Conservation (phyloP, 2,888 invertebrate genomes). For the Branchinecta sandiegonensis region DNA sequence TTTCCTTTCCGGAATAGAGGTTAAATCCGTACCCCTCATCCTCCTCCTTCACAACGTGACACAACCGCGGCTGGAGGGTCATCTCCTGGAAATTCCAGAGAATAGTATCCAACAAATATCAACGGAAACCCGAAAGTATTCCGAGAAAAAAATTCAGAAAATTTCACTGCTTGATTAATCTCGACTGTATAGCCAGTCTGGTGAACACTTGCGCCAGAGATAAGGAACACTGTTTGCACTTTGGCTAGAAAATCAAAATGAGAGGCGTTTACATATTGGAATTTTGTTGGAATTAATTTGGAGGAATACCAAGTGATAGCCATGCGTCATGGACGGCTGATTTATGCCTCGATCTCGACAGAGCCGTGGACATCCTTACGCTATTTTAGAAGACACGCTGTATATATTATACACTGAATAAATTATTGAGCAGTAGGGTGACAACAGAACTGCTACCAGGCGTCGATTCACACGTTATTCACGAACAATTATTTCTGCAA, state of each 20-base stretch:
- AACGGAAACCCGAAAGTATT: neutral
- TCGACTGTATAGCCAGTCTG: neutral
- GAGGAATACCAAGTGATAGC: too few relatives aligned
- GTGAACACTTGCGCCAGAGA: constrained; percentile 6
- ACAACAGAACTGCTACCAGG: too few relatives aligned
- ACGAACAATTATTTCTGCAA: too few relatives aligned
- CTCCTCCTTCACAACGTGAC: constrained; percentile 78
- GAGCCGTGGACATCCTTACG: too few relatives aligned
- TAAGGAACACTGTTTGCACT: constrained; percentile 11
- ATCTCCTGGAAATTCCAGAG: neutral
- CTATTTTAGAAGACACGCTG: too few relatives aligned
- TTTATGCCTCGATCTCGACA: too few relatives aligned
- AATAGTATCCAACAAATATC: neutral
- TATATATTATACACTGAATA: too few relatives aligned
- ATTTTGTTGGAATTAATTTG: neutral
- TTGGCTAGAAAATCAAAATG: neutral
- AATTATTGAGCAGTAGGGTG: too few relatives aligned
- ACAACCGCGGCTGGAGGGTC: constrained; percentile 45
- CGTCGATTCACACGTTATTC: too few relatives aligned
- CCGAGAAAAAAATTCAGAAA: constrained; percentile 12
- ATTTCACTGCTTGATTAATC: neutral
- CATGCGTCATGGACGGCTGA: too few relatives aligned
- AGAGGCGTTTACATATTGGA: constrained; percentile 13
- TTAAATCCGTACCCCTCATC: constrained; percentile 97
- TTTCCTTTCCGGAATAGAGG: constrained; percentile 88